phyloP scores from a whole-genome alignment of 2,888 invertebrate genomes.

The Melangyna quadrimaculata region DNA sequence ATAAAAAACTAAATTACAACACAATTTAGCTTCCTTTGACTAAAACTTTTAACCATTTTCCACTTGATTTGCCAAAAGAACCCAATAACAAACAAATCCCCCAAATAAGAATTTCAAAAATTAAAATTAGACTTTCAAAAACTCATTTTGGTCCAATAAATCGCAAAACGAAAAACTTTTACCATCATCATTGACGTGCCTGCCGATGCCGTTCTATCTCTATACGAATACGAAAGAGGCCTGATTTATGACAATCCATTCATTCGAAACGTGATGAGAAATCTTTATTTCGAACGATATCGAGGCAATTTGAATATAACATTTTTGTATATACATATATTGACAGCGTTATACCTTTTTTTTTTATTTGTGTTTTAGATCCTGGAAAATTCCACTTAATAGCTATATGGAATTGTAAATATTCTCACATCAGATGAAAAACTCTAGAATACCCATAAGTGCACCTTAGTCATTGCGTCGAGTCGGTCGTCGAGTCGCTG shows the following conservation, averaged over 20 bases:
- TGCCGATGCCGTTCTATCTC: background rate
- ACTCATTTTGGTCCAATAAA: slow-evolving; percentile 16
- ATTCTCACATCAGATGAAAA: slow-evolving; percentile 17
- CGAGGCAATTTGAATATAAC: slow-evolving; percentile 39
- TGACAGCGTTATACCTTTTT: background rate
- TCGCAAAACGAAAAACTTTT: slow-evolving; percentile 5
- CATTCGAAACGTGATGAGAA: slow-evolving; percentile 37
- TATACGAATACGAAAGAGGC: background rate
- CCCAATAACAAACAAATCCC: background rate
- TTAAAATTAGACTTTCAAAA: slow-evolving; percentile 20
- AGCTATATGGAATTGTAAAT: slow-evolving; percentile 28
- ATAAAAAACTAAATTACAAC: background rate
- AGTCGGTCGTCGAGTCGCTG: background rate
- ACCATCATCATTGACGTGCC: background rate
- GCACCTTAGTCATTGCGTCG: background rate
- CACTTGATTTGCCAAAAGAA: slow-evolving; percentile 18
- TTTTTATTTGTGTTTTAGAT: background rate
- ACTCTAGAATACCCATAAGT: slow-evolving; percentile 22
- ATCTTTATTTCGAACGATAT: slow-evolving; percentile 33
- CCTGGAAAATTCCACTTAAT: slow-evolving; percentile 27
- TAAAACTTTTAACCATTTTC: slow-evolving; percentile 20
- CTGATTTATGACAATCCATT: slow-evolving; percentile 43
- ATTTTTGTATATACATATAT: background rate
- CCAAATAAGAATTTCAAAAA: background rate
- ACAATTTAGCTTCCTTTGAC: background rate